Percentiles rank a stretch among this genome's conserved stretches.
Evolutionary conservation across 2,113 vertebrate genomes (phyloP).

Genomic region (Cheirogaleus medius): DNA sequence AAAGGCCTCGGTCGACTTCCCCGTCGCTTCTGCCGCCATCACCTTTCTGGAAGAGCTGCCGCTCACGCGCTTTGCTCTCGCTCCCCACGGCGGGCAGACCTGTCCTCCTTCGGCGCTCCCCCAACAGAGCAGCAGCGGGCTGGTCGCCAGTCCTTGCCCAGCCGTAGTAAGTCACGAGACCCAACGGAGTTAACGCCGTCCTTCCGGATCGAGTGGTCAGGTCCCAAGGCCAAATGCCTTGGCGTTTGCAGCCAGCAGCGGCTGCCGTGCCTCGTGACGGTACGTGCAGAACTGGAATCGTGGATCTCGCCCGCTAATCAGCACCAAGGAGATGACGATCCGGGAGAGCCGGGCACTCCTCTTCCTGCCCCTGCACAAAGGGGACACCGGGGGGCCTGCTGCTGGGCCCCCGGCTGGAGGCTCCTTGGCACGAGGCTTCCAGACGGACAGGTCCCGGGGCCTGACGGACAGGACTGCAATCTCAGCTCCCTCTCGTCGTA

Average conservation of each 20-base stretch:
- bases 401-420: not conserved
- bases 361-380: not conserved
- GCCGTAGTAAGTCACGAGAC: not conserved
- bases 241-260: not conserved
- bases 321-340: conserved; percentile 62
- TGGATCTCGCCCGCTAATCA: conserved; percentile 25
- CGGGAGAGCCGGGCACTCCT: not conserved
- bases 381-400: not conserved
- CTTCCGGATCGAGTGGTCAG: not conserved
- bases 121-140: not conserved
- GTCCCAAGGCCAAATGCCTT: not conserved
- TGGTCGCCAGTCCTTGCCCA: not conserved
- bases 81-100: not conserved
- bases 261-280: not conserved
- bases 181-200: not conserved
- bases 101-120: not conserved
- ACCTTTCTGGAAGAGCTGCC: not conserved
- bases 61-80: not conserved
- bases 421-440: not conserved
- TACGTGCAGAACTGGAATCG: not conserved
- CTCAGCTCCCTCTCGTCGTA: conserved; percentile 39
- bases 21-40: accelerated
- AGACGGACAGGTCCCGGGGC: not conserved
- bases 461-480: not conserved
- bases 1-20: not conserved